Evolutionary conservation across 2,888 invertebrate genomes (phyloP).

Genomic region (Allygus modestus): DNA sequence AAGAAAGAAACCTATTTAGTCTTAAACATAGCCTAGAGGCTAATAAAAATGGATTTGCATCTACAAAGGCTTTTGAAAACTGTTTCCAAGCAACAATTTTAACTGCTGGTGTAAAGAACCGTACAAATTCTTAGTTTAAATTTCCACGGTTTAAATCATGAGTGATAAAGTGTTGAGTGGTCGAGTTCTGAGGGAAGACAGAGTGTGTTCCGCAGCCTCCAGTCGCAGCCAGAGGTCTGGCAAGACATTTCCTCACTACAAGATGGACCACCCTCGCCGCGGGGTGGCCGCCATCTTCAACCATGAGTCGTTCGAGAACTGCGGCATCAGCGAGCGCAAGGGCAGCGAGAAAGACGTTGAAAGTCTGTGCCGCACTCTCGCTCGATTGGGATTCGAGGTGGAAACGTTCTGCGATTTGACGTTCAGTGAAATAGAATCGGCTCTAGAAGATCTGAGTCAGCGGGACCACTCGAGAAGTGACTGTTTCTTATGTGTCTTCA

Average conservation of each 20-base stretch:
- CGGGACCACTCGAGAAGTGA: slow-evolving; percentile 90
- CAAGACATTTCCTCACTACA: slow-evolving; percentile 77
- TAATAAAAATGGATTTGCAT: too few relatives aligned
- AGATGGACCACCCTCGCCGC: slow-evolving; percentile 89
- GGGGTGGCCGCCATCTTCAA: slow-evolving; percentile 94
- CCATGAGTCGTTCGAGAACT: slow-evolving; percentile 86
- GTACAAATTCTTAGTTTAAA: not conserved
- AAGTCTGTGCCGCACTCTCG: slow-evolving; percentile 67
- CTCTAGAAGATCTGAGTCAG: slow-evolving; percentile 77
- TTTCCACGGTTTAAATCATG: not conserved
- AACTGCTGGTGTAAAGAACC: not conserved
- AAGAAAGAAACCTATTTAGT: too few relatives aligned
- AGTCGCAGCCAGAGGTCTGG: not conserved
- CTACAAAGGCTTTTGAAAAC: too few relatives aligned
- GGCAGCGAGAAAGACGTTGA: slow-evolving; percentile 89
- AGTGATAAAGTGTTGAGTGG: not conserved
- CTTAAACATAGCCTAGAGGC: too few relatives aligned
- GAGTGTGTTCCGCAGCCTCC: not conserved
- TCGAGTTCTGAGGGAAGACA: not conserved
- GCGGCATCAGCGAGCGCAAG: slow-evolving; percentile 80
- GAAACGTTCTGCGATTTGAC: slow-evolving; percentile 70
- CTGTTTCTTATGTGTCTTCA: slow-evolving; percentile 78
- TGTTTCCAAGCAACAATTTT: not conserved
- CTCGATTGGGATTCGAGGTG: slow-evolving; percentile 84
- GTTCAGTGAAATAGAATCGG: not conserved